phyloP scores from a whole-genome alignment of 2,888 invertebrate species.

The Malthinus flaveolus region DNA sequence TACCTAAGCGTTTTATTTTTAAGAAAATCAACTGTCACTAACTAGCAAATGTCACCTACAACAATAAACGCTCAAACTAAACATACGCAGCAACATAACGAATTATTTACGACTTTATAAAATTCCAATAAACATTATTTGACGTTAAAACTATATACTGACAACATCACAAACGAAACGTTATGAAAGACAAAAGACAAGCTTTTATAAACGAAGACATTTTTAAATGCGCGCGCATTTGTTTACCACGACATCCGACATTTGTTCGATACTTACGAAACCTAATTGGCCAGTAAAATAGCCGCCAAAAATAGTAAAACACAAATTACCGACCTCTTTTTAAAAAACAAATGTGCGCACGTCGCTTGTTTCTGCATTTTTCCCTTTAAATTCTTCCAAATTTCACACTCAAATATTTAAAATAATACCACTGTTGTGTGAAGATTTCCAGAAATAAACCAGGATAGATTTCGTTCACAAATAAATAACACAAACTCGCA shows the following conservation, averaged over 20 bases:
- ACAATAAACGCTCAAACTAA: conserved; percentile 17
- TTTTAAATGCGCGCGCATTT: conserved; percentile 13
- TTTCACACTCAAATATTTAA: too few relatives aligned
- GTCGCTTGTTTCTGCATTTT: conserved; percentile 7
- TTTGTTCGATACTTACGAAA: not conserved
- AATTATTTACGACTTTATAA: not conserved
- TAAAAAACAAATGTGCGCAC: conserved; percentile 17
- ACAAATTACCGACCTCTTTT: not conserved
- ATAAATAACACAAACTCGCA: too few relatives aligned
- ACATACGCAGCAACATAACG: conserved; percentile 10
- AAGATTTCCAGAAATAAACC: too few relatives aligned
- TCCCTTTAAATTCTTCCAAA: conserved; percentile 6
- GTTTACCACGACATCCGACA: conserved; percentile 2
- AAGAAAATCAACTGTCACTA: conserved; percentile 9
- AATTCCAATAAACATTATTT: too few relatives aligned
- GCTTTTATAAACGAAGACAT: not conserved
- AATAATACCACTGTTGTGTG: too few relatives aligned
- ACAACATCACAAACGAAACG: not conserved
- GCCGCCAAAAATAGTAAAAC: not conserved
- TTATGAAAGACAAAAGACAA: too few relatives aligned
- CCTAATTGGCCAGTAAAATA: not conserved
- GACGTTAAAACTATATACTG: not conserved
- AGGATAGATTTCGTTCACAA: too few relatives aligned
- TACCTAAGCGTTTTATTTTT: not conserved
- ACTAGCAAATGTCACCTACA: conserved; percentile 21